Evolutionary conservation across 2,113 vertebrate genomes (phyloP), one percentile per base, ranked within the genome.

Genomic region (Brevimyrus niger): DNA sequence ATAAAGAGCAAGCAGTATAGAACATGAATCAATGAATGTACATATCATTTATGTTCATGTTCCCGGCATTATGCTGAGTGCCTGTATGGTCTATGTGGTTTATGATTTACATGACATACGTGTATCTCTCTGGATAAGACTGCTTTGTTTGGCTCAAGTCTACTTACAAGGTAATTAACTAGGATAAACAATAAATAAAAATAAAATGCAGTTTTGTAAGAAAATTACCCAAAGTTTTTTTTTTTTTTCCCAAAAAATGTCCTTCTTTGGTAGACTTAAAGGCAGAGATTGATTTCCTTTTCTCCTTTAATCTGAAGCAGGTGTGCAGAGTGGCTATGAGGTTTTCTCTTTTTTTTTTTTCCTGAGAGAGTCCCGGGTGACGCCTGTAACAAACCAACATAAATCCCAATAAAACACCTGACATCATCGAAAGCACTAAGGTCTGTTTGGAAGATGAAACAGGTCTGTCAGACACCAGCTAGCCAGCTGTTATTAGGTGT

Each of bases 401-500:
- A 51, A 83, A 87, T 61, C 50, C 48, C 87, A 38, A 86, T 87
- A 76, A 91, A 89, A 38, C 21, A 13, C 65, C 85, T 87, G 87
- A 47, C 80, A 88, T 58, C 9, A 87, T 82, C 48, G 23, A 47
- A 48, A 46, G 82, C 53, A 51, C 42, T 89, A 87, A 50, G 47
- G 46, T 83, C 85, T 50, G 73, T 89, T 87, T 51, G 69, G 88
- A 82, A 89, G 88, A 85, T n/a, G 13, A 47, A 89, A 88, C 76
- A 27, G 10, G n/a, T 27, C 85, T 89, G 88, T 89, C 89, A 87
- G 21, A 35, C 73, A 19, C 55, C 44, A 35, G 50, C 80, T 55
- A 86, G 50, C 87, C 55, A 31, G 76, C 35, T 87, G 89, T 89
- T 87, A 91, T 90, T 84, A 89, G 88, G 35, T 88, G 89, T 85